Conservation (phyloP, 2,113 vertebrate genomes). For the Lutjanus erythropterus region DNA sequence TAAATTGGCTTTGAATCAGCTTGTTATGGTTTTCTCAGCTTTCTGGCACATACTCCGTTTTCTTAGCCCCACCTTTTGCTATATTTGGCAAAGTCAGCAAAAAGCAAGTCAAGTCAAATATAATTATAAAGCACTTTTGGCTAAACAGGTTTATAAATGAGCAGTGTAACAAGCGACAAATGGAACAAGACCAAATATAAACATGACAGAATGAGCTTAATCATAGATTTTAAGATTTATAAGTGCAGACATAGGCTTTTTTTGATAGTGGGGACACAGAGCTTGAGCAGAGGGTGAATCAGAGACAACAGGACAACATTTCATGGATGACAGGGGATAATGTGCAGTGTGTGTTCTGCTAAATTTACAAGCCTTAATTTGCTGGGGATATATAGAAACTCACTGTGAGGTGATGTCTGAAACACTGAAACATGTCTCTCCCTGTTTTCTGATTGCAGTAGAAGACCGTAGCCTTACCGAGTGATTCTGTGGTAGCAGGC, state of each 20-base stretch:
- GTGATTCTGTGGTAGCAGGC: conserved; percentile 88
- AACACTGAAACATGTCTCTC: neutral
- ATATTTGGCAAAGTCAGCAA: conserved; percentile 29
- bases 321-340: neutral
- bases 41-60: neutral
- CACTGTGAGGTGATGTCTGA: neutral
- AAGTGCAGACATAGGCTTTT: neutral
- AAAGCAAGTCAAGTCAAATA: conserved; percentile 17
- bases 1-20: conserved; percentile 8
- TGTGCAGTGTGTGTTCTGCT: neutral
- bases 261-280: neutral
- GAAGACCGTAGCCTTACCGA: conserved; percentile 78
- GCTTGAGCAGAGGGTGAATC: neutral
- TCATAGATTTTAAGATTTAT: neutral
- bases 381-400: neutral
- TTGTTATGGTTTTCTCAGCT: neutral
- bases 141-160: neutral
- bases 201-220: neutral
- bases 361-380: neutral
- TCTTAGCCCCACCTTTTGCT: conserved; percentile 6
- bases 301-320: neutral
- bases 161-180: neutral
- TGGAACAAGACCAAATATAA: conserved; percentile 6
- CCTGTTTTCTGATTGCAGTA: neutral
- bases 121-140: neutral